Evolutionary conservation across 2,113 vertebrate species (phyloP), one percentile per base, ranked within the genome.

Genomic region (Phaetusa simplex): DNA sequence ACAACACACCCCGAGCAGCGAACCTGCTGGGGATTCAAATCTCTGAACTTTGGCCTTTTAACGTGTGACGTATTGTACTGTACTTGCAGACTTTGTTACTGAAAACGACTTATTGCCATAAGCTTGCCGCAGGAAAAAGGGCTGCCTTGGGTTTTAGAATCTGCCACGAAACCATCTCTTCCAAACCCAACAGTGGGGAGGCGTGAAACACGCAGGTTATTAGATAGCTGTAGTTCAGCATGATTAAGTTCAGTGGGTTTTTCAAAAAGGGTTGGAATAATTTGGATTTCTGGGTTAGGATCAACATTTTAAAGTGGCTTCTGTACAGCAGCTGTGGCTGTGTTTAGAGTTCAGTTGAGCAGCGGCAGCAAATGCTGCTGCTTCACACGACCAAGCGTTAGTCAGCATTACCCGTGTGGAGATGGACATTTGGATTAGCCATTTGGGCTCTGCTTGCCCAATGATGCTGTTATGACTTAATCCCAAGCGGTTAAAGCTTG

Each of bases 51-150:
- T 11, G 58, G 82, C 91, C 65, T 76, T 69, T 32, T 8, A 50
- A 0, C 0, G 1, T 6, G 21, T 29, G 8, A 14, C 8, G 20
- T 23, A 14, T 15, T 7, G 5, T 5, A 19, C 36, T 34, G n/a
- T 13, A 21, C 22, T 22, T 2, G 0, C 21, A 34, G 52, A 36
- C 45, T 52, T 49, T 0, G 5, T 42, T 34, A 23, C 32, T 12
- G 7, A 17, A 8, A 59, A 6, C 3, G 11, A 64, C 36, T 34
- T 22, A 5, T 0, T 16, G 9, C 78, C 61, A 3, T 27, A 6
- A 17, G 29, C 56, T 32, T 53, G 24, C 38, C 6, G 0, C 14
- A 19, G 29, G 11, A 10, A 62, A 14, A 52, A 40, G 42, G 21
- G 47, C 8, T 55, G 58, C 8, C 66, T 61, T 43, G 40, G 38